These are phyloP conservation scores for Nothoprocta perdicaria DNA, from an alignment of 2,113 vertebrate species.

Conservation along the genomic window DNA sequence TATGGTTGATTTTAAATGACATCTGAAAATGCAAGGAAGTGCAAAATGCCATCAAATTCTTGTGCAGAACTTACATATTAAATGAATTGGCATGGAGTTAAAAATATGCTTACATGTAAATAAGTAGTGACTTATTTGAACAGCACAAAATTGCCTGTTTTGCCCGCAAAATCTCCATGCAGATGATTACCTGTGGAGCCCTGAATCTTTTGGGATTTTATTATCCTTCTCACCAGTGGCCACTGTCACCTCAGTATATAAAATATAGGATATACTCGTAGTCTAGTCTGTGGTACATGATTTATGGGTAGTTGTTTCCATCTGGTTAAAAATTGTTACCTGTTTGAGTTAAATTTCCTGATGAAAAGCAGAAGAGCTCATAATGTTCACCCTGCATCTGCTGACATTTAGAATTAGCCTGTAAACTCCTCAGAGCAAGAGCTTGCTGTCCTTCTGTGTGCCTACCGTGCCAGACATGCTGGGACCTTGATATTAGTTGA, in stretches of 20 bases:
- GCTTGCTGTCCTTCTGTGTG: slow-evolving; percentile 30
- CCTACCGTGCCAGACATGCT: not conserved
- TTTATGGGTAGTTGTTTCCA: not conserved
- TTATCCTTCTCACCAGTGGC: not conserved
- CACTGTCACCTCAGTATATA: not conserved
- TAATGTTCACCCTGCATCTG: not conserved
- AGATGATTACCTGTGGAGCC: not conserved
- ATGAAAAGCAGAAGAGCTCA: slow-evolving; percentile 6
- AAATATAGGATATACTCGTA: not conserved
- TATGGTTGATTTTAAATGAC: not conserved
- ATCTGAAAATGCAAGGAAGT: not conserved
- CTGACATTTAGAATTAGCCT: slow-evolving; percentile 21
- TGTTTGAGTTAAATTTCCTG: slow-evolving; percentile 1
- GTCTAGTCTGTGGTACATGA: not conserved
- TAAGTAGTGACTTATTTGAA: not conserved
- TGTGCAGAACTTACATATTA: not conserved
- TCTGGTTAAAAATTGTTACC: slow-evolving; percentile 9
- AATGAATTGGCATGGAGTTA: not conserved
- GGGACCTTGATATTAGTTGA: slow-evolving; percentile 27
- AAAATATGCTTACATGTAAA: not conserved
- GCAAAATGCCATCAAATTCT: not conserved
- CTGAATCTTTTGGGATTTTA: not conserved
- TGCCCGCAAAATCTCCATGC: not conserved
- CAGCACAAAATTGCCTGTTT: not conserved
- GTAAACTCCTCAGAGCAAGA: slow-evolving; percentile 34